A percentile compares a stretch with the other conserved stretches of the same genome.
Conservation (phyloP, 2,797 vertebrate species). For the Peromyscus eremicus region DNA sequence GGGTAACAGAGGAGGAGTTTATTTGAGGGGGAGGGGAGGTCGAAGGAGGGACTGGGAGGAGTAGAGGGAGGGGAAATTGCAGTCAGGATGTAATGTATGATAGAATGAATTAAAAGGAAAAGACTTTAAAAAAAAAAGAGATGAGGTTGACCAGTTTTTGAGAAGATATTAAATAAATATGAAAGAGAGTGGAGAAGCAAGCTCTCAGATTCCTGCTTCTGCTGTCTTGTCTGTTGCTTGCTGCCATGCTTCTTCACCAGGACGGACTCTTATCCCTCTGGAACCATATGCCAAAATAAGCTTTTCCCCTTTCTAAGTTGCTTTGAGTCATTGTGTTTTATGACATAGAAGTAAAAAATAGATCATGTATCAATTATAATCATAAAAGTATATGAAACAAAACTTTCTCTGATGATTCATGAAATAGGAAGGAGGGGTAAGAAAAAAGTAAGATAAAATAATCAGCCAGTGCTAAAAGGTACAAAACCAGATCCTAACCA, state of each 20-base stretch:
- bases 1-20: not conserved
- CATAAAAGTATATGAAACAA: not conserved
- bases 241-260: not conserved
- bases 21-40: not conserved
- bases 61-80: not conserved
- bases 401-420: constrained; percentile 4
- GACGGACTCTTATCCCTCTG: not conserved
- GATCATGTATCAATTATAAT: not conserved
- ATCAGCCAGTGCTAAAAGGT: not conserved
- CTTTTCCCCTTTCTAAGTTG: not conserved
- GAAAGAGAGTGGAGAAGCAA: not conserved
- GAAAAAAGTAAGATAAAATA: not conserved
- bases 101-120: not conserved
- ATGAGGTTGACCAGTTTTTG: not conserved
- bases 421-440: not conserved
- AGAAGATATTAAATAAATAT: not conserved
- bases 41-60: too few species aligned
- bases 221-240: too few species aligned
- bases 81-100: not conserved
- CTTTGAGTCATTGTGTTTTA: not conserved
- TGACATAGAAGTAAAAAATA: not conserved
- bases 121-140: not conserved
- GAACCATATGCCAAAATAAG: too few species aligned
- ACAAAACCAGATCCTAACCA: not conserved
- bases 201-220: not conserved